phyloP scores from a whole-genome alignment of 1,140 invertebrate species.

The Caenorhabditis briggsae region DNA sequence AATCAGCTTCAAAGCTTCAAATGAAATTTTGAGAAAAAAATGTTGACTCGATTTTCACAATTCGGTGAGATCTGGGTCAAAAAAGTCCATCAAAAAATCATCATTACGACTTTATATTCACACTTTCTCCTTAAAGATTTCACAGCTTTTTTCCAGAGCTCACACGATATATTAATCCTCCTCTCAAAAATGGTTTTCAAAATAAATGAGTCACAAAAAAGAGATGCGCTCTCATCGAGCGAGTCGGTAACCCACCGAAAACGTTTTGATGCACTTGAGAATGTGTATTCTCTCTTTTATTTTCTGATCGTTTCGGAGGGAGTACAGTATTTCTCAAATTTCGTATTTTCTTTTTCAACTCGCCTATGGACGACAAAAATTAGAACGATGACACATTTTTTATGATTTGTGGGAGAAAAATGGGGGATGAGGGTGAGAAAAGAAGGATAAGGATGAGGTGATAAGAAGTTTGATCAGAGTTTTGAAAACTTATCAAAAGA shows the following conservation, averaged over 20 bases:
- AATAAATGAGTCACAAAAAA: conserved; percentile 30
- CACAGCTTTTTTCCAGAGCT: background rate
- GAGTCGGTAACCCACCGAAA: conserved; percentile 23
- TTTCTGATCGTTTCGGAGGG: background rate
- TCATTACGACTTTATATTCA: background rate
- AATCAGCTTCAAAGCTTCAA: too few species aligned
- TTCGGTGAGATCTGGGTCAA: too few species aligned
- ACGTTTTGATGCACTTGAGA: conserved; percentile 50
- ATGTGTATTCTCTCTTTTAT: conserved; percentile 32
- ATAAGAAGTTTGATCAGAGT: background rate
- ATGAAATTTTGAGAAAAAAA: too few species aligned
- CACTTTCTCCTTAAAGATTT: background rate
- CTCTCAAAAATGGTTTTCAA: background rate
- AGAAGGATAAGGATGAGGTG: background rate
- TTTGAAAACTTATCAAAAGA: background rate
- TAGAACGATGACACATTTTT: conserved; percentile 28
- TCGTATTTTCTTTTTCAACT: conserved; percentile 10
- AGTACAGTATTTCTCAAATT: conserved; percentile 51
- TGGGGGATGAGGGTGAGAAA: background rate
- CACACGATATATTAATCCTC: background rate
- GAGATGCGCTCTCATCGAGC: background rate
- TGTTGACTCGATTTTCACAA: too few species aligned
- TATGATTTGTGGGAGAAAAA: conserved; percentile 29
- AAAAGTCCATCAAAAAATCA: too few species aligned
- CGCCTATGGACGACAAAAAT: background rate